phyloP scores from a whole-genome alignment of 2,797 vertebrate species.

The Bradypus variegatus region DNA sequence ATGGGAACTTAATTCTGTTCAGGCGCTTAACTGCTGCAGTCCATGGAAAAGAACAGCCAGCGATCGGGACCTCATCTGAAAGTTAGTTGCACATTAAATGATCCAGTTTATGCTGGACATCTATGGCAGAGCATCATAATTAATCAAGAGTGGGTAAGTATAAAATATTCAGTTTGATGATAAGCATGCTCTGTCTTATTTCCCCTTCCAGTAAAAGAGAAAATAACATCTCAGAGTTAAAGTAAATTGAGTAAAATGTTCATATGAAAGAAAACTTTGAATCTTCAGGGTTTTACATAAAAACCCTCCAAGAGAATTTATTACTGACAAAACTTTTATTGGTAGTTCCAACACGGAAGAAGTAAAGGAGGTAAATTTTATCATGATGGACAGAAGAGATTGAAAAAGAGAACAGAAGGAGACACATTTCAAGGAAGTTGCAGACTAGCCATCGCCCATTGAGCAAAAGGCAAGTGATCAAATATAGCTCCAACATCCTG shows the following conservation, averaged over 20 bases:
- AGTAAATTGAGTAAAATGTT: neutral
- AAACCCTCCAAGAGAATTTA: conserved; percentile 5
- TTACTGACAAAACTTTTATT: neutral
- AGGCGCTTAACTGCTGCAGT: conserved; percentile 7
- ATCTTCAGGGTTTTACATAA: neutral
- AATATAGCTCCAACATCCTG: neutral
- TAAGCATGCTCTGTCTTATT: neutral
- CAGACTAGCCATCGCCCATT: neutral
- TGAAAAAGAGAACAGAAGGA: neutral
- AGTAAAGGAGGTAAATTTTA: neutral
- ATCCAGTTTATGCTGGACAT: conserved; percentile 40
- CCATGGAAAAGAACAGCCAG: conserved; percentile 48
- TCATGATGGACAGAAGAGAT: neutral
- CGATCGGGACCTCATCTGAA: conserved; percentile 34
- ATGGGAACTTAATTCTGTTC: conserved; percentile 23
- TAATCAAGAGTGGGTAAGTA: conserved; percentile 51
- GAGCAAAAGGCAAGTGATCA: neutral
- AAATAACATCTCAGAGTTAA: neutral
- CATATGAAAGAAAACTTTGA: neutral
- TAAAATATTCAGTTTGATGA: conserved; percentile 36
- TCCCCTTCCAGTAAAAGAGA: neutral
- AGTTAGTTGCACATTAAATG: conserved; percentile 55
- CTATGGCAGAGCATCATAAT: conserved; percentile 36
- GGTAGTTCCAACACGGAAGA: neutral
- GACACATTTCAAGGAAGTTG: neutral